Evolutionary conservation across 2,113 vertebrate genomes (phyloP), one percentile per base, ranked within the genome.

Genomic region (Otocyon megalotis): DNA sequence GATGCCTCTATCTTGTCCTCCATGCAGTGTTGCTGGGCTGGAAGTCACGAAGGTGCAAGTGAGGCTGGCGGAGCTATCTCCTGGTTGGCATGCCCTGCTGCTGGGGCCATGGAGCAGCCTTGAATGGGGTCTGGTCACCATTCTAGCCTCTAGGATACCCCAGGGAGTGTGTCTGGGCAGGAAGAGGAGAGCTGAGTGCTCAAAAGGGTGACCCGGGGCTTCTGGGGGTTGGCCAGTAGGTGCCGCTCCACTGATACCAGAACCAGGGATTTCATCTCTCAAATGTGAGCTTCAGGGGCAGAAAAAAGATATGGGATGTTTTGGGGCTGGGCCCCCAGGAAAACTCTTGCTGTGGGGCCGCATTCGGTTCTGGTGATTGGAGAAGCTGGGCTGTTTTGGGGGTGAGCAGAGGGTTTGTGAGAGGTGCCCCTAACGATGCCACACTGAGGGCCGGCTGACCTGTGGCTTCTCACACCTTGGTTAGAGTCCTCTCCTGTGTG

Each of bases 361-460:
- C 17, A 37, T 11, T 54, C 43, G 4, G 65, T n/a, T 82, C 6
- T 76, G 37, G n/a, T 17, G 50, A 63, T 14, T 0, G 5, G 58
- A 14, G 50, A 72, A 50, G 10, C n/a, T 43, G 43, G 8, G 8
- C 54, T 62, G 15, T 54, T 35, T 30, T n/a, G 22, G 20, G 60
- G 35, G 16, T 2, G 24, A 9, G 0, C 35, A 1, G 24, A 2
- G 3, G 7, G 71, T 43, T 22, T 35, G n/a, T 43, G 56, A 43
- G 32, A 65, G n/a, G 22, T 69, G 53, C 0, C 48, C 1, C 13
- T 0, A 9, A 0, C 1, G 20, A 30, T 0, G 50, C 11, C 1
- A 4, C 32, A 1, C 2, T 3, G 58, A 15, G 5, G 0, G 0
- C 11, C 8, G 10, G 2, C 4, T 32, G 19, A 26, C 32, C 10